Evolutionary conservation across 2,113 vertebrate genomes (phyloP), one percentile per base, ranked within the genome.

Genomic region (Carollia perspicillata): DNA sequence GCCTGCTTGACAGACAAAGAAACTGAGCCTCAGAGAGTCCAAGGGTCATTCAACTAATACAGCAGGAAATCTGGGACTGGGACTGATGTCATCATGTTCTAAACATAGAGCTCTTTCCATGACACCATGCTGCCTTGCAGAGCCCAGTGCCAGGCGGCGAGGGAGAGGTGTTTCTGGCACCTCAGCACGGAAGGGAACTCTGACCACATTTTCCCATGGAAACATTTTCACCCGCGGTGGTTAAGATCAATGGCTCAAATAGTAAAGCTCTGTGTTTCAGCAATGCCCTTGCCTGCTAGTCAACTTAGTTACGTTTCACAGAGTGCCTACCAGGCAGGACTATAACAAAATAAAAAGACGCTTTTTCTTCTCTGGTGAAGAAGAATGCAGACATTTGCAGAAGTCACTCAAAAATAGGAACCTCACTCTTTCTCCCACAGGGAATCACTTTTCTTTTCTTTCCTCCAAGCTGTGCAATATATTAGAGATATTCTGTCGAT

Each of bases 181-280:
- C 58, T 26, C 30, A 11, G 40, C 33, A 6, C 5, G 49, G 81
- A 96, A 94, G 83, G 94, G 78, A 97, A 93, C 72, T 91, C 93
- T 97, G 95, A 96, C 81, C 95, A 89, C 72, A 94, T 96, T 96
- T 95, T 96, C 95, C 96, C 94, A 77, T 96, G 97, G 95, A 97
- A 96, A 97, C 83, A 93, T 95, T 86, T 85, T 89, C 28, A 28
- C 71, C 55, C 47, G 3, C 10, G n/a, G 79, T 63, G 78, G 66
- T 79, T 86, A 42, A 47, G 74, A 74, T 60, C 77, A 85, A 2
- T 20, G 74, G 47, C 68, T 84, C 47, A 12, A 51, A 94, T 83
- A 96, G 81, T 79, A 75, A 81, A 53, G 85, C 89, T 17, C 81
- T 96, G 37, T 95, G 66, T 71, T 90, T 69, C 40, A 74, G 90